A percentile compares a stretch with the other conserved stretches of the same genome.
phyloP scores from a whole-genome alignment of 2,888 invertebrate genomes.

The Limnephilus marmoratus region DNA sequence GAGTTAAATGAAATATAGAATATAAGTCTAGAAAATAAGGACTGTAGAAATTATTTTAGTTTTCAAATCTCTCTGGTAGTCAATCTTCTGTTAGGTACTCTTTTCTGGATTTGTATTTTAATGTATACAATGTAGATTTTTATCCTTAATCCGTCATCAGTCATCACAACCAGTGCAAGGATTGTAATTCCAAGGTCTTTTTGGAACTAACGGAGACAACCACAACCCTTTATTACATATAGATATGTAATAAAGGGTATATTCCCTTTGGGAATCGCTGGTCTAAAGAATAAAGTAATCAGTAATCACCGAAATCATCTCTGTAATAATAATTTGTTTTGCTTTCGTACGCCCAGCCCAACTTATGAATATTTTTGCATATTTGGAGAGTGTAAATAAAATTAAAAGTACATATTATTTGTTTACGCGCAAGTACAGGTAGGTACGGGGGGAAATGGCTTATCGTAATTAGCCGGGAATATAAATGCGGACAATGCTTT shows the following conservation, averaged over 20 bases:
- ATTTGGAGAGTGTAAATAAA: conserved; percentile 14
- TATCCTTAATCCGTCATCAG: background rate
- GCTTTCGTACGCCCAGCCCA: conserved; percentile 6
- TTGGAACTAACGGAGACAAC: background rate
- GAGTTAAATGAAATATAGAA: too few species aligned
- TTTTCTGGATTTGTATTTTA: too few species aligned
- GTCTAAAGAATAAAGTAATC: background rate
- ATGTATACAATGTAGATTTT: too few species aligned
- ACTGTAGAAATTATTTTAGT: too few species aligned
- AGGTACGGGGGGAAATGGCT: background rate
- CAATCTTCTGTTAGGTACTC: too few species aligned
- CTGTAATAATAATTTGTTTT: conserved; percentile 34
- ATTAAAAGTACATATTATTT: conserved; percentile 19
- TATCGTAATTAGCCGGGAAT: conserved; percentile 30
- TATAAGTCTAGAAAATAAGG: too few species aligned
- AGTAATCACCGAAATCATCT: conserved; percentile 41
- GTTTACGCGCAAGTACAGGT: background rate
- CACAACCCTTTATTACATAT: background rate
- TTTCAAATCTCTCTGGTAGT: too few species aligned
- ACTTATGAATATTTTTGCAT: conserved; percentile 45
- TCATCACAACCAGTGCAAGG: background rate
- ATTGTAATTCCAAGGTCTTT: background rate
- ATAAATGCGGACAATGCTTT: conserved; percentile 8
- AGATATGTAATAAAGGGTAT: too few species aligned
- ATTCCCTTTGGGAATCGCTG: background rate